Evolutionary conservation across 2,113 vertebrate genomes (phyloP), one percentile per base, ranked within the genome.

Genomic region (Petaurus breviceps): DNA sequence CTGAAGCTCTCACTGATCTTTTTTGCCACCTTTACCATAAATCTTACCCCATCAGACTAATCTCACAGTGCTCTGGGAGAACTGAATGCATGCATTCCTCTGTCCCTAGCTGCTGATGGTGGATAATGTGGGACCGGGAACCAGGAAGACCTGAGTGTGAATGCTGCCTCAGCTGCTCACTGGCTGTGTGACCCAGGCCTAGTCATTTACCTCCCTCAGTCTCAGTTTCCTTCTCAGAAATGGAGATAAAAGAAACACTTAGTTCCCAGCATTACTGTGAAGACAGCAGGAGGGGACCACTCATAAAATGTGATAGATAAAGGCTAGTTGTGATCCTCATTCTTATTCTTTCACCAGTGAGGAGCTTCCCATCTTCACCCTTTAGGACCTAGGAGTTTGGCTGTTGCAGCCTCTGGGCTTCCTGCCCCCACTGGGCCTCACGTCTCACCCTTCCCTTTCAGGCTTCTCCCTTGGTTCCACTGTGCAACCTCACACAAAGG

Each of bases 391-490:
- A 8, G 3, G 49, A 49, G 46, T 91, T 16, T 89, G 68, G 92
- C 5, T 37, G n/a, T 28, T 77, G 28, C 49, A 90, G n/a, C 0
- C 51, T 12, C 1, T 47, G 23, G 37, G n/a, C 24, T 28, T n/a
- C 22, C 77, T 94, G 49, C 22, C 0, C 91, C 37, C 51, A 54
- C 37, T 92, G 0, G 90, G 46, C 3, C 19, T 23, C 28, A 43
- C 8, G 14, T 28, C 51, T 31, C 16, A 37, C 52, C 54, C 22
- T 57, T 19, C 26, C 9, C 28, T 68, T 28, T 3, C 90, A 98
- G 98, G 98, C 2, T 98, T 98, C 91, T 93, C 97, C 51, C 95
- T 98, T 46, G 98, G 98, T 1, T 96, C 97, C 37, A 98, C 97
- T 0, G 91, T 98, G 14, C 96, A 98, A 94, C 97, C 98, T 8